These are phyloP conservation scores for Conus canariensis DNA, from an alignment of 2,888 invertebrate genomes.

Conservation along the genomic window DNA sequence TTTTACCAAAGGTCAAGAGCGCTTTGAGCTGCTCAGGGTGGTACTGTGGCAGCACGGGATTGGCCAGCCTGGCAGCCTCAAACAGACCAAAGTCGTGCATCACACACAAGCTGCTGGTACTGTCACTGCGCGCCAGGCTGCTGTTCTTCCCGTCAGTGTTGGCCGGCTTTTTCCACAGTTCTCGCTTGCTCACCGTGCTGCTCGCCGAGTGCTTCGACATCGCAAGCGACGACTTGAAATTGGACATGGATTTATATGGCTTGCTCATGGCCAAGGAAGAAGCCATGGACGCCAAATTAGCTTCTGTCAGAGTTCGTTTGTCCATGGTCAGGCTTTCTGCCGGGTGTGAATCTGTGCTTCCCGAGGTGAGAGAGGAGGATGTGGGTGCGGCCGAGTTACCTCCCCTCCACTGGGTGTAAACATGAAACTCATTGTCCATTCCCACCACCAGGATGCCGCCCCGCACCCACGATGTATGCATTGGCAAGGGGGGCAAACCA, in stretches of 20 bases:
- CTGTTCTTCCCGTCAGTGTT: conserved; percentile 43
- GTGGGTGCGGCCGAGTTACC: conserved; percentile 23
- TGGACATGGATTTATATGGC: conserved; percentile 60
- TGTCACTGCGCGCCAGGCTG: conserved; percentile 67
- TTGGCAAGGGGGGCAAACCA: conserved; percentile 96
- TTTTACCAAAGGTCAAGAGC: conserved; percentile 97
- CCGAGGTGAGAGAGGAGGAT: neutral
- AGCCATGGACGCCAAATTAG: conserved; percentile 62
- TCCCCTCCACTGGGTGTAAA: conserved; percentile 94
- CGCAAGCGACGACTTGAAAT: conserved; percentile 67
- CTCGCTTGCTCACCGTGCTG: conserved; percentile 28
- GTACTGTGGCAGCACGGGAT: conserved; percentile 98
- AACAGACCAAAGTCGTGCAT: conserved; percentile 84
- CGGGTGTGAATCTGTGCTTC: conserved; percentile 21
- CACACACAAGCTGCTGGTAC: conserved; percentile 67
- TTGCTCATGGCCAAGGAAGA: conserved; percentile 52
- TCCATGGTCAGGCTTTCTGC: conserved; percentile 53
- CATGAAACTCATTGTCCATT: conserved; percentile 97
- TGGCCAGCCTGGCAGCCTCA: conserved; percentile 97
- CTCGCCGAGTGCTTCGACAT: conserved; percentile 60
- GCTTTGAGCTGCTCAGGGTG: conserved; percentile 99
- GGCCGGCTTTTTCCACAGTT: conserved; percentile 50
- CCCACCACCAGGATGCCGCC: conserved; percentile 98
- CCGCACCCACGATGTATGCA: conserved; percentile 99
- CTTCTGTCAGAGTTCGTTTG: conserved; percentile 70